Percentiles rank a stretch among this genome's conserved stretches.
These are phyloP conservation scores for Brenthis ino DNA, from an alignment of 2,888 invertebrate species.

Conservation along the genomic window DNA sequence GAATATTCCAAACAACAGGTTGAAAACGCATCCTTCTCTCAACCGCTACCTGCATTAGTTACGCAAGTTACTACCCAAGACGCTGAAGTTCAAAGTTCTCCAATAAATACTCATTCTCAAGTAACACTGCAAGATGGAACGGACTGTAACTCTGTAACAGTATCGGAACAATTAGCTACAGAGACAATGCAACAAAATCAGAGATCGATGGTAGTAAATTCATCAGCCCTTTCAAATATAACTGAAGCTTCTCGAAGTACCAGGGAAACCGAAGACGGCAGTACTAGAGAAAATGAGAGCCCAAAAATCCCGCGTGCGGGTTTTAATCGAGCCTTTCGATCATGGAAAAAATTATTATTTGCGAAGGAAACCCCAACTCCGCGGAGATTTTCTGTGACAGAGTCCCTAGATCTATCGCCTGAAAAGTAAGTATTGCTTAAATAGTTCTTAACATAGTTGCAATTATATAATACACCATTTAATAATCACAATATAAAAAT, in stretches of 20 bases:
- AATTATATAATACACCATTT: too few species aligned
- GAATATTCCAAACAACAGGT: not conserved
- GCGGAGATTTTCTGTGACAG: slow-evolving; percentile 46
- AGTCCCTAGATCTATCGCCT: slow-evolving; percentile 53
- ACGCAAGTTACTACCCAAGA: slow-evolving; percentile 12
- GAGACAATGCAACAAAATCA: slow-evolving; percentile 16
- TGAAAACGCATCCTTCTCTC: slow-evolving; percentile 3
- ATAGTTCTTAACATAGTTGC: not conserved
- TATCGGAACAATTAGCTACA: slow-evolving; percentile 15
- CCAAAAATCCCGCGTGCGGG: slow-evolving; percentile 60
- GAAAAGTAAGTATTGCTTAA: slow-evolving; percentile 48
- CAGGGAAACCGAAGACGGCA: slow-evolving; percentile 37
- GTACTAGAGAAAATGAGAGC: slow-evolving; percentile 37
- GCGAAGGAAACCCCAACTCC: slow-evolving; percentile 46
- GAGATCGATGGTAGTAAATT: slow-evolving; percentile 2
- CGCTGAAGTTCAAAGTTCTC: slow-evolving; percentile 26
- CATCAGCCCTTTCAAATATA: slow-evolving; percentile 26
- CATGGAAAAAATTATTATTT: slow-evolving; percentile 59
- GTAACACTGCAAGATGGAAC: slow-evolving; percentile 9
- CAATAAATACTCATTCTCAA: slow-evolving; percentile 1
- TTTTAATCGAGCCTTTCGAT: slow-evolving; percentile 55
- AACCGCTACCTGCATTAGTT: not conserved
- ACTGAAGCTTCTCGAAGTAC: slow-evolving; percentile 34
- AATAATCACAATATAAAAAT: too few species aligned
- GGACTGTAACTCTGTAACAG: slow-evolving; percentile 14